Percentiles rank a stretch among this genome's conserved stretches.
Evolutionary conservation across 2,797 vertebrate species (phyloP).

Genomic region (Lepilemur ruficaudatus): DNA sequence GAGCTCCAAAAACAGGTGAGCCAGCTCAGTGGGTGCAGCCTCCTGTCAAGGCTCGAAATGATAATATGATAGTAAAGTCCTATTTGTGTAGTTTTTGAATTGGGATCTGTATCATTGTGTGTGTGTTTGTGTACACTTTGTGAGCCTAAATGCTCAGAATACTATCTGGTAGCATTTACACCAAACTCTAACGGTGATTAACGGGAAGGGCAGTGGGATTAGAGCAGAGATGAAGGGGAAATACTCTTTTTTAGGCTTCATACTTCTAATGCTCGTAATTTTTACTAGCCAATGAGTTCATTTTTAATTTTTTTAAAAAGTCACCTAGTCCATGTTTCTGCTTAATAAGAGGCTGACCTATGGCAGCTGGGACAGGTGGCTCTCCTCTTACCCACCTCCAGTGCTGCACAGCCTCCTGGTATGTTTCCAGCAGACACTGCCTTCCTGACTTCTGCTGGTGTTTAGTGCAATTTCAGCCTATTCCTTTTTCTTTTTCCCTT

Average conservation of each 20-base stretch:
- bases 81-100: neutral
- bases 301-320: neutral
- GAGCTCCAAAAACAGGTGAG: neutral
- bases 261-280: neutral
- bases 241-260: neutral
- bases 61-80: neutral
- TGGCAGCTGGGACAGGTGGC: neutral
- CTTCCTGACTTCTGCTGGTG: neutral
- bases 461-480: neutral
- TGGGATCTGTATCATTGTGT: neutral
- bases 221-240: neutral
- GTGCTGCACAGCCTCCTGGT: neutral
- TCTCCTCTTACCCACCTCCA: neutral
- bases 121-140: neutral
- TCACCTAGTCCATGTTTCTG: neutral
- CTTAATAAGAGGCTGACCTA: neutral
- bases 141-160: neutral
- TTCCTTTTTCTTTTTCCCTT: neutral
- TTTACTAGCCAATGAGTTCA: neutral
- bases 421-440: neutral
- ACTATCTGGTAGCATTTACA: neutral
- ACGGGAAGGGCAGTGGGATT: neutral
- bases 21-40: accelerated
- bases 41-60: neutral
- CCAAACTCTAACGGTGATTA: neutral